Conservation (phyloP, 2,797 vertebrate genomes). For the Dallia pectoralis region DNA sequence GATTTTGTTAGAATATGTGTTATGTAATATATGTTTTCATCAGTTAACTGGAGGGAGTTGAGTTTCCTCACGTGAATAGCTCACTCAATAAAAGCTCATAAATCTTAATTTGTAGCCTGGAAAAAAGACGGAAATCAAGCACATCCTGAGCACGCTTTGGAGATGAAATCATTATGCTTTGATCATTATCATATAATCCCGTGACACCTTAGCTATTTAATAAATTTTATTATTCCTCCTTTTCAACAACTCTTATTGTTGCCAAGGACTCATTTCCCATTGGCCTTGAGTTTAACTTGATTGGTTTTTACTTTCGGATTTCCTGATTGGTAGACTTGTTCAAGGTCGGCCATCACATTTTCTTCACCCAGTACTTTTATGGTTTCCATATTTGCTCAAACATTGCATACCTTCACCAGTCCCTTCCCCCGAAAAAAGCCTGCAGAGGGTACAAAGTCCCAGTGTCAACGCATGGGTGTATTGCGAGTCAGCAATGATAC, state of each 20-base stretch:
- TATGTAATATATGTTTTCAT: not conserved
- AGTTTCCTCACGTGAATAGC: not conserved
- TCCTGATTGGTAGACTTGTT: not conserved
- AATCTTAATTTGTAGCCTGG: constrained; percentile 19
- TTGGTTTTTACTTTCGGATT: not conserved
- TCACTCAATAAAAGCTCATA: constrained; percentile 12
- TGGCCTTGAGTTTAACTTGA: not conserved
- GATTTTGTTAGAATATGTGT: not conserved
- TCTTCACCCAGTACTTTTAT: not conserved
- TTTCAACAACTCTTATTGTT: not conserved
- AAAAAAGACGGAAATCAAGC: constrained; percentile 11
- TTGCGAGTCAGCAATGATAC: constrained; percentile 7
- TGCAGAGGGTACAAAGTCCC: constrained; percentile 16
- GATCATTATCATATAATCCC: constrained; percentile 18
- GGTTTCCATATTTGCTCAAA: not conserved
- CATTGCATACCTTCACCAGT: not conserved
- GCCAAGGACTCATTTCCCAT: not conserved
- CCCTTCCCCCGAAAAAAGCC: not conserved
- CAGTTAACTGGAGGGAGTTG: not conserved
- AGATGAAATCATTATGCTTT: constrained; percentile 12
- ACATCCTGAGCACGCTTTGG: not conserved
- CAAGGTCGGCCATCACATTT: not conserved
- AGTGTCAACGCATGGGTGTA: constrained; percentile 21
- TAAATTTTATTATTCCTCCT: not conserved
- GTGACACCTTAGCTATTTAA: constrained; percentile 4